These are phyloP conservation scores for Onychostoma macrolepis DNA, from an alignment of 2,113 vertebrate species.

Conservation along the genomic window DNA sequence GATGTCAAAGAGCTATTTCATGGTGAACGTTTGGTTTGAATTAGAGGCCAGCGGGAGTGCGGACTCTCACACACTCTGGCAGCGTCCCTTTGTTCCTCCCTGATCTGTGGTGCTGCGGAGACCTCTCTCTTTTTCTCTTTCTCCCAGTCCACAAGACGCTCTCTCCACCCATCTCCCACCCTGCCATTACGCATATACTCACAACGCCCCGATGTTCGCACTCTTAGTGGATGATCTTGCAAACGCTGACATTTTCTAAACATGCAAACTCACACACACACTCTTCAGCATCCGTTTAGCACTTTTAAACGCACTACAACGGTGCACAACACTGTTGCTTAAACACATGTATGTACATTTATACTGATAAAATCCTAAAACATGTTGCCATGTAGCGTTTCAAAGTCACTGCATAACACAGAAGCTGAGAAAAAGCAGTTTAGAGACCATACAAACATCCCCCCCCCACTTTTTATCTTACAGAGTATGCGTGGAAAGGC, in stretches of 20 bases:
- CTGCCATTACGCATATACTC: slow-evolving; percentile 49
- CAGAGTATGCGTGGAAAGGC: slow-evolving; percentile 10
- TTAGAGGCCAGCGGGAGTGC: slow-evolving; percentile 66
- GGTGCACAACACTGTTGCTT: neutral
- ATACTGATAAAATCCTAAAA: neutral
- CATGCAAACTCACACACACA: slow-evolving; percentile 17
- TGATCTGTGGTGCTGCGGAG: slow-evolving; percentile 55
- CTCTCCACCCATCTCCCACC: slow-evolving; percentile 26
- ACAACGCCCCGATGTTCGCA: slow-evolving; percentile 23
- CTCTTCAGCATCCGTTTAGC: slow-evolving; percentile 21
- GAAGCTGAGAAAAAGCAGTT: slow-evolving; percentile 29
- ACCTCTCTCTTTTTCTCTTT: slow-evolving; percentile 43
- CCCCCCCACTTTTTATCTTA: neutral
- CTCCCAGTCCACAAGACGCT: slow-evolving; percentile 19
- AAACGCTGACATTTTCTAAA: slow-evolving; percentile 24
- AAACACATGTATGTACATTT: slow-evolving; percentile 4
- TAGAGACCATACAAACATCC: neutral
- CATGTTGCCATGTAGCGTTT: neutral
- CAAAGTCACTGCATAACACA: neutral
- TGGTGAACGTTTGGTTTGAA: slow-evolving; percentile 68
- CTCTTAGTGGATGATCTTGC: slow-evolving; percentile 44
- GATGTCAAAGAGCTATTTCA: slow-evolving; percentile 69
- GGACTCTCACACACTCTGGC: slow-evolving; percentile 55
- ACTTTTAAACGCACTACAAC: slow-evolving; percentile 7
- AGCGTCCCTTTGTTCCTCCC: slow-evolving; percentile 58